A percentile compares a stretch with the other conserved stretches of the same genome.
These are phyloP conservation scores for Lapara coniferarum DNA, from an alignment of 2,888 invertebrate species.

Conservation along the genomic window DNA sequence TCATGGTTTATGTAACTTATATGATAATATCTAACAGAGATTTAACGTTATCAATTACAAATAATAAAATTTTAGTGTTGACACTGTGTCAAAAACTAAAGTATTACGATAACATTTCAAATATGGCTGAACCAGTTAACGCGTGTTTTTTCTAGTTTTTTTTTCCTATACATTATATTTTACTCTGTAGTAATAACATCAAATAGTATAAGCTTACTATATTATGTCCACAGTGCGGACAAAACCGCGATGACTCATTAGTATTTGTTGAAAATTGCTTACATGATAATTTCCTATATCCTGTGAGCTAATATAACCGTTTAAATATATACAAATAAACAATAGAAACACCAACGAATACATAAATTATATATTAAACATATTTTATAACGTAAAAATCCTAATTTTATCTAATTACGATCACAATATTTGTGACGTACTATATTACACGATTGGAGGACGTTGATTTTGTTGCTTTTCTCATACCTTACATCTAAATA, in stretches of 20 bases:
- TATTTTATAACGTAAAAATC: slow-evolving; percentile 23
- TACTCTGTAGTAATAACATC: neutral
- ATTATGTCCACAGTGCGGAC: neutral
- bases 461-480: slow-evolving; percentile 66
- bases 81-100: neutral
- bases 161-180: neutral
- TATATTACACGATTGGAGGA: slow-evolving; percentile 61
- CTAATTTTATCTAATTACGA: slow-evolving; percentile 29
- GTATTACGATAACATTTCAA: neutral
- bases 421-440: slow-evolving; percentile 2
- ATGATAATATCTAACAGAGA: slow-evolving; percentile 23
- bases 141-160: neutral
- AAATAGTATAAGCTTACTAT: neutral
- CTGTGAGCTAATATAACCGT: neutral
- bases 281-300: neutral
- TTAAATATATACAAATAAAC: slow-evolving; percentile 16
- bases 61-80: neutral
- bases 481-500: slow-evolving; percentile 31
- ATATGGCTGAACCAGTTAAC: slow-evolving; percentile 3
- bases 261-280: neutral
- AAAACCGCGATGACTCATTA: neutral
- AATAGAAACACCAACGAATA: slow-evolving; percentile 22
- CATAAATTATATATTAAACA: slow-evolving; percentile 8
- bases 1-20: slow-evolving; percentile 22
- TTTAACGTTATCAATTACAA: slow-evolving; percentile 10